These are phyloP conservation scores for Serrognathus titanus DNA, from an alignment of 2,888 invertebrate species.

Conservation along the genomic window DNA sequence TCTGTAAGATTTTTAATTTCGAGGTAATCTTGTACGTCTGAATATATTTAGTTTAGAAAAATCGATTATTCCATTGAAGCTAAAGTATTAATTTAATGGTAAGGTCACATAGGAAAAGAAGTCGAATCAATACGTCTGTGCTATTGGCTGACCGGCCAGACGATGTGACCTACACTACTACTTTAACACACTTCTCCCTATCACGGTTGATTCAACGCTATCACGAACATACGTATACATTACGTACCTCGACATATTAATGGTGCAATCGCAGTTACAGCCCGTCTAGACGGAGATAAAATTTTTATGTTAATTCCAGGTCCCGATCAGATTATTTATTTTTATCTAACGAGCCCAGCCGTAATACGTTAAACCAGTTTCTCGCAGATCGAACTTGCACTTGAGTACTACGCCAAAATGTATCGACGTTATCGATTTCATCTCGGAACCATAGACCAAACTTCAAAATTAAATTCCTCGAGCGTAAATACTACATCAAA, in stretches of 20 bases:
- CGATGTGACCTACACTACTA: constrained; percentile 40
- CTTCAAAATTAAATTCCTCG: no score
- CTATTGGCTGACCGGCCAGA: constrained; percentile 35
- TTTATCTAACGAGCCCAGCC: constrained; percentile 11
- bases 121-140: constrained; percentile 1
- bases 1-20: no score
- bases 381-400: no score
- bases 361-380: no score
- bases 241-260: constrained; percentile 16
- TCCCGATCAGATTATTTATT: constrained; percentile 15
- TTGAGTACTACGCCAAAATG: no score
- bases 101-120: background rate
- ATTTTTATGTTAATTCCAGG: constrained; percentile 14
- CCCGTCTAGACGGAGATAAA: constrained; percentile 19
- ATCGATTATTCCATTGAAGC: no score
- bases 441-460: no score
- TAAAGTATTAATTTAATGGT: no score
- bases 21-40: no score
- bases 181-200: constrained; percentile 2
- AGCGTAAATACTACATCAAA: no score
- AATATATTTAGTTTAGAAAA: no score
- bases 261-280: constrained; percentile 14
- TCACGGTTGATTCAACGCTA: constrained; percentile 1
- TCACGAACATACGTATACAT: background rate
- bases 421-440: no score